Percentiles rank a stretch among this genome's conserved stretches.
phyloP scores from a whole-genome alignment of 1,140 invertebrate genomes.

The Pseudomyrmex flavicornis region DNA sequence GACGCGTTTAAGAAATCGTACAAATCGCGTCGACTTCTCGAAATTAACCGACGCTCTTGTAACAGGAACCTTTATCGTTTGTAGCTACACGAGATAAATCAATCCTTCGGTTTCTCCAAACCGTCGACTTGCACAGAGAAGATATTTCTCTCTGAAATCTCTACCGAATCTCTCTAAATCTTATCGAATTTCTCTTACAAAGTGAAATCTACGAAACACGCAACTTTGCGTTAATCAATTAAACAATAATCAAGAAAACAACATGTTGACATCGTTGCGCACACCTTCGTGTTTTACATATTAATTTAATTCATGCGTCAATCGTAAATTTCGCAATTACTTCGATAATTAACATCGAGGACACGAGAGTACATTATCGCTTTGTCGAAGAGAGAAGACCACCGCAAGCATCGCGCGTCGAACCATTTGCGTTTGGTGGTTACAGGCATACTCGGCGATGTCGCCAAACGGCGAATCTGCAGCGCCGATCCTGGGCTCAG shows the following conservation, averaged over 20 bases:
- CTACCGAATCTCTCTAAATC: background rate
- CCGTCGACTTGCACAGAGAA: background rate
- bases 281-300: background rate
- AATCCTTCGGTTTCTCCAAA: background rate
- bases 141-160: background rate
- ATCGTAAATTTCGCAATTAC: too few species aligned
- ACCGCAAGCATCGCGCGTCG: constrained; percentile 36
- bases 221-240: background rate
- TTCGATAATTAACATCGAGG: constrained; percentile 25
- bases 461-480: constrained; percentile 85
- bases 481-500: constrained; percentile 84
- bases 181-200: background rate
- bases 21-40: constrained; percentile 16
- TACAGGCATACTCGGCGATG: constrained; percentile 87
- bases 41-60: constrained; percentile 10
- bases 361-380: constrained; percentile 13
- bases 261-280: background rate
- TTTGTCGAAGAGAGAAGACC: constrained; percentile 4
- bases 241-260: background rate
- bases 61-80: constrained; percentile 27
- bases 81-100: constrained; percentile 40
- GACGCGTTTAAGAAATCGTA: constrained; percentile 33
- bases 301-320: too few species aligned
- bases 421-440: constrained; percentile 57
- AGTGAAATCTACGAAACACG: background rate